Base-by-base conservation (phyloP, 1,140 invertebrate genomes). In the Atta texana region DNA sequence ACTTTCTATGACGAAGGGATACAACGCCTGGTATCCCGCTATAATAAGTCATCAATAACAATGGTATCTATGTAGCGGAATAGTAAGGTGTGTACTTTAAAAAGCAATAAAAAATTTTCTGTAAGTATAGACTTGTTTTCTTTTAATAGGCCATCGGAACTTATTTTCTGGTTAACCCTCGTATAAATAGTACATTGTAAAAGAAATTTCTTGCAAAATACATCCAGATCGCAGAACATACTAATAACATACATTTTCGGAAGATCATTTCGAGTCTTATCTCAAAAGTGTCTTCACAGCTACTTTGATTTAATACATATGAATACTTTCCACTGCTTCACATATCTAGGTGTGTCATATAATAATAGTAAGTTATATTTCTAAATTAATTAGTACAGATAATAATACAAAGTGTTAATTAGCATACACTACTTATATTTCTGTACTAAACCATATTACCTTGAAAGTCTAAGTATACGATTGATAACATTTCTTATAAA, bases 341-440 rank as follows among this genome's bases (percentile, higher is more conserved):
- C 82, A 21, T 75, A 61, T 69, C 82, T 59, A 44, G 72, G 74
- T 77, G 89, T 87, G 90, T 53, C 89, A 87, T 80, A 88, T 74
- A 64, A 82, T 75, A 86, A 91, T 89, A 87, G 85, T 89, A 84
- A 88, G 66, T 87, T 89, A 85, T 74, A 53, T 76, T 28, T 85
- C 90, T 89, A 91, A 87, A 61, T 86, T 71, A 24, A 87, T 91
- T 91, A 89, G 64, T 91, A 91, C 87, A 71, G 90, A 84, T 89
- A 89, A 91, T 91, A 91, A 91, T 91, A 92, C 86, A 92, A 92
- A 92, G 91, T 81, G 86, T 92, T 89, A 89, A 91, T 93, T 91
- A 87, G 90, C 88, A 92, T 92, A 90, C 85, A 85, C 88, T 84
- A 87, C 53, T 81, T 77, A 85, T 87, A 72, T 78, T 80, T 92